Evolutionary conservation across 1,140 invertebrate species (phyloP).

Genomic region (Lasioglossum albipes): DNA sequence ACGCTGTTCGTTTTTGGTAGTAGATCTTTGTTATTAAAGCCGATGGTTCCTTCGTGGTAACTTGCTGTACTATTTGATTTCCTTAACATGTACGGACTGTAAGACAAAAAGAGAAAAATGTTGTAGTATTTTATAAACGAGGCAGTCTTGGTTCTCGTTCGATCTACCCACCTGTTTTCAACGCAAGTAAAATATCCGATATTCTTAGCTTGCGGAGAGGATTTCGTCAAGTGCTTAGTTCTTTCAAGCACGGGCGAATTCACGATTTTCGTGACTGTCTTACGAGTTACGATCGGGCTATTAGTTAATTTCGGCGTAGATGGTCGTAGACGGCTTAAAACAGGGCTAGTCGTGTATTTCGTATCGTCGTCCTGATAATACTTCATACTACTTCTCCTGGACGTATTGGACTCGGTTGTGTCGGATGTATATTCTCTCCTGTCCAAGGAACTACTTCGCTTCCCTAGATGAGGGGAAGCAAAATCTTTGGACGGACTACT

Average conservation of each 20-base stretch:
- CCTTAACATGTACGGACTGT: conserved; percentile 70
- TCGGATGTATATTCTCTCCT: conserved; percentile 67
- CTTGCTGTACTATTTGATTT: conserved; percentile 70
- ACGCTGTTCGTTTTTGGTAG: conserved; percentile 41
- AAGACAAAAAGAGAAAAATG: conserved; percentile 2
- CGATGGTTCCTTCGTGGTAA: conserved; percentile 62
- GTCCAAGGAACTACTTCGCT: conserved; percentile 68
- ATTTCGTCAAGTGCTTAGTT: conserved; percentile 64
- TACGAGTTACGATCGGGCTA: conserved; percentile 69
- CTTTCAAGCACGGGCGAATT: conserved; percentile 65
- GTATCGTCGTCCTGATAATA: conserved; percentile 61
- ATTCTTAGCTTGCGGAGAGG: conserved; percentile 63
- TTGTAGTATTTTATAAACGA: background rate
- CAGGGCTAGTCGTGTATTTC: conserved; percentile 68
- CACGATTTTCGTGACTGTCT: conserved; percentile 58
- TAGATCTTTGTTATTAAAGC: conserved; percentile 56
- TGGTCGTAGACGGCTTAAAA: conserved; percentile 66
- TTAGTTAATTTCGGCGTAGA: conserved; percentile 69
- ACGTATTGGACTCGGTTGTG: conserved; percentile 69
- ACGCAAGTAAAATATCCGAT: conserved; percentile 70
- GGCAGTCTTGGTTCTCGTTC: background rate
- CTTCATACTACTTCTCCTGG: conserved; percentile 63
- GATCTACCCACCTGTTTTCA: conserved; percentile 64
- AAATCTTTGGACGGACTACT: conserved; percentile 69
- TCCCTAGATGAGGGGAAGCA: conserved; percentile 63